phyloP scores from a whole-genome alignment of 2,797 vertebrate species.

The Botia almorhae region DNA sequence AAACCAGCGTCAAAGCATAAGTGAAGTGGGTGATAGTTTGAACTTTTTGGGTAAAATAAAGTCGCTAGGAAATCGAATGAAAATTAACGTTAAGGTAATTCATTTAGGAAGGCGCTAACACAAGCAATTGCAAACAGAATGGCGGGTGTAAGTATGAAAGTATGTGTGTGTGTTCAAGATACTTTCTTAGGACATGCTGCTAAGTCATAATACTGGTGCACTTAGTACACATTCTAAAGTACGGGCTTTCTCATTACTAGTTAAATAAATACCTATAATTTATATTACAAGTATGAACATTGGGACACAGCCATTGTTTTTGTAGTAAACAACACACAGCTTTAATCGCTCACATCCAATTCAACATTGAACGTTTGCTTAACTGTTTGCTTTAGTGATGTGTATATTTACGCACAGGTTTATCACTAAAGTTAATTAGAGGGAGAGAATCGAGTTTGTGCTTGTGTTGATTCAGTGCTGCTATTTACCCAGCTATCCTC shows the following conservation, averaged over 20 bases:
- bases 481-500: background rate
- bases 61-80: background rate
- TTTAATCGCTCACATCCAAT: slow-evolving; percentile 14
- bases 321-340: background rate
- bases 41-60: too few relatives aligned
- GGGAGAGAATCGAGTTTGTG: background rate
- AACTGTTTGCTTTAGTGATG: background rate
- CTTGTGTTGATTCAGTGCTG: background rate
- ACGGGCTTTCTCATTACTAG: background rate
- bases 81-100: background rate
- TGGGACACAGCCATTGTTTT: background rate
- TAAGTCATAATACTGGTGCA: background rate
- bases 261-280: background rate
- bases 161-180: background rate
- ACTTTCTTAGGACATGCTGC: background rate
- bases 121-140: background rate
- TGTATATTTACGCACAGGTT: slow-evolving; percentile 4
- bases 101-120: background rate
- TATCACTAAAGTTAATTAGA: slow-evolving; percentile 16
- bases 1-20: background rate
- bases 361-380: background rate
- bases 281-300: background rate
- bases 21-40: background rate
- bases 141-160: background rate
- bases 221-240: background rate